Evolutionary conservation across 35 echinoderm and acorn worm species (phyloP), one percentile per base, ranked within the genome.

Genomic region (Chiridota heheva): DNA sequence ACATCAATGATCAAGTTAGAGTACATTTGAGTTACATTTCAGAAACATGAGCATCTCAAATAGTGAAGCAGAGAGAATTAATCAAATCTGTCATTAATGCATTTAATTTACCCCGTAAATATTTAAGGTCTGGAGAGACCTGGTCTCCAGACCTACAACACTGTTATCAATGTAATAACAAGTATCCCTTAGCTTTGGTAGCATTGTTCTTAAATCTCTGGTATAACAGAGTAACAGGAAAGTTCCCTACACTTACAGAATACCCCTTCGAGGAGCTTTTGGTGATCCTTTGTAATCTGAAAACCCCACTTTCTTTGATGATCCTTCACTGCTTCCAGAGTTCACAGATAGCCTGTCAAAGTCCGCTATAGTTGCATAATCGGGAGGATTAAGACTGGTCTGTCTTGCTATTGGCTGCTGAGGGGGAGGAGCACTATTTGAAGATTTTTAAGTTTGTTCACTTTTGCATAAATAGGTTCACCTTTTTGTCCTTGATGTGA

Each of bases 381-480:
- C 32, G 44, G 2, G 41, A 51, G 36, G 24, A 46, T 81, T 63
- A 4, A 58, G 58, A 62, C 13, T 38, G 24, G 20, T 44, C 45
- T 3, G 7, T 38, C 10, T 26, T 72, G 17, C 40, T 73, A 4
- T 36, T 42, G 76, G 29, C 65, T 49, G 48, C 72, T 34, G 72
- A 76, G 8, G 72, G n/a, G n/a, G n/a, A n/a, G n/a, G n/a, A n/a
- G n/a, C n/a, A n/a, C n/a, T n/a, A n/a, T n/a, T n/a, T n/a, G n/a
- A n/a, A n/a, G n/a, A 20, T 25, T 78, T 58, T 38, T 61, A 4
- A 57, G 10, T 34, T 84, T 82, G 44, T 84, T 65, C 2, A 93
- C 80, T 64, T 78, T 83, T 16, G 85, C 90, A 36, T 93, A 88
- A 29, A 93, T 58, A 20, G 90, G 67, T 34, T 93, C 90, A 2